Base-by-base conservation (phyloP, 1,140 invertebrate species). In the Diorhabda sublineata region DNA sequence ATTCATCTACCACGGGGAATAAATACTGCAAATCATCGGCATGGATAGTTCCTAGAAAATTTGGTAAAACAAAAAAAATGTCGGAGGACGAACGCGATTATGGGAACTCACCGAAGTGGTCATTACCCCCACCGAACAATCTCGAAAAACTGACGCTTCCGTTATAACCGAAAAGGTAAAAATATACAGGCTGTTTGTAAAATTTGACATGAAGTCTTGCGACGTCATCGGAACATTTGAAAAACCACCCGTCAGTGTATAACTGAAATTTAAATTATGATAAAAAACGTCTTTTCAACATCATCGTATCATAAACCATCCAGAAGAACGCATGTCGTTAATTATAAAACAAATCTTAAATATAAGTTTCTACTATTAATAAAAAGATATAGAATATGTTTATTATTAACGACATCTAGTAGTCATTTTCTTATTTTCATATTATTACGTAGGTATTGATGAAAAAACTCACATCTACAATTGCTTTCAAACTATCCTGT, bases 1-100 rank as follows among this genome's bases (percentile, higher is more conserved):
- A 74, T 65, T 84, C 82, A 65, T 85, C 83, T 0, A 82, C 83
- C 45, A 91, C 86, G 0, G 90, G 90, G 71, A 92, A 92, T 2
- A 91, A 74, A 76, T 90, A 90, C 74, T 90, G 88, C 26, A 91
- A 79, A 64, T 92, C 90, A 71, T 92, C 90, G 2, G 89, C 89
- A 77, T 92, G 90, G 61, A 87, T 88, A 1, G 90, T 88, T 43
- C 90, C 86, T 84, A 63, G 4, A 74, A 71, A 65, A 9, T 9
- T 61, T 26, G 26, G 26, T 26, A 26, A 26, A 26, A 26, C 26
- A 26, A 26, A 26, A 1, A 26, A 26, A 26, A 26, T 26, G 1
- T 26, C 26, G 26, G 26, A 26, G 26, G 8, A 52, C 8, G 45
- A 52, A 52, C 45, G 5, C 45, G 45, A 9, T 52, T 52, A 5